phyloP scores from a whole-genome alignment of 2,113 vertebrate genomes.

The Gopherus flavomarginatus region DNA sequence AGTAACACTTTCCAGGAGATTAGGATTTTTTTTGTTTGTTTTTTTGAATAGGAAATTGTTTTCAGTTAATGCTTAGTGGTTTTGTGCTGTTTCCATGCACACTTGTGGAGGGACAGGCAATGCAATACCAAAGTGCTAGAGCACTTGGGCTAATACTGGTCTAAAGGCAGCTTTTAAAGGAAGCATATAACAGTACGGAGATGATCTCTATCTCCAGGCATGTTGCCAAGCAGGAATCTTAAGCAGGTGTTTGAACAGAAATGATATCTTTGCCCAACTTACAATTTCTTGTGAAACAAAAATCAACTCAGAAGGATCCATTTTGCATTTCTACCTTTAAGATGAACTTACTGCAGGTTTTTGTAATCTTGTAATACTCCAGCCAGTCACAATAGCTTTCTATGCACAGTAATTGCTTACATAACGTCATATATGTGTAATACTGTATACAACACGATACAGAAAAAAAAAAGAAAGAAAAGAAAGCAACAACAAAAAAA shows the following conservation, averaged over 20 bases:
- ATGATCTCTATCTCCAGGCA: fast-evolving
- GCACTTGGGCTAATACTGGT: fast-evolving
- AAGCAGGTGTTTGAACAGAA: not conserved
- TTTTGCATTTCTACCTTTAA: not conserved
- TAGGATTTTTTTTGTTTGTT: not conserved
- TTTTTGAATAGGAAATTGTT: not conserved
- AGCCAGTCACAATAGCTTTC: fast-evolving
- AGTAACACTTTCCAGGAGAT: slow-evolving; percentile 11
- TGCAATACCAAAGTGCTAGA: not conserved
- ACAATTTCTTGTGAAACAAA: not conserved
- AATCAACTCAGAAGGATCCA: not conserved
- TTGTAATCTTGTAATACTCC: fast-evolving
- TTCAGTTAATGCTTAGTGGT: not conserved
- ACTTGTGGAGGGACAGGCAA: not conserved
- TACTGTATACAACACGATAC: fast-evolving
- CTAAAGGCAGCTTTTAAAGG: not conserved
- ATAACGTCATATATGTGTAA: fast-evolving
- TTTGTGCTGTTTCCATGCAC: not conserved
- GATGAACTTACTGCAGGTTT: fast-evolving
- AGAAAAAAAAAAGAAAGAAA: not conserved
- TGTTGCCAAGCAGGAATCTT: not conserved
- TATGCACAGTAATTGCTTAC: fast-evolving
- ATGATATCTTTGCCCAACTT: not conserved
- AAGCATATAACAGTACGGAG: fast-evolving
- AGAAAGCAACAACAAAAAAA: fast-evolving